Conservation (phyloP, 2,113 vertebrate species). For the Pavo muticus region DNA sequence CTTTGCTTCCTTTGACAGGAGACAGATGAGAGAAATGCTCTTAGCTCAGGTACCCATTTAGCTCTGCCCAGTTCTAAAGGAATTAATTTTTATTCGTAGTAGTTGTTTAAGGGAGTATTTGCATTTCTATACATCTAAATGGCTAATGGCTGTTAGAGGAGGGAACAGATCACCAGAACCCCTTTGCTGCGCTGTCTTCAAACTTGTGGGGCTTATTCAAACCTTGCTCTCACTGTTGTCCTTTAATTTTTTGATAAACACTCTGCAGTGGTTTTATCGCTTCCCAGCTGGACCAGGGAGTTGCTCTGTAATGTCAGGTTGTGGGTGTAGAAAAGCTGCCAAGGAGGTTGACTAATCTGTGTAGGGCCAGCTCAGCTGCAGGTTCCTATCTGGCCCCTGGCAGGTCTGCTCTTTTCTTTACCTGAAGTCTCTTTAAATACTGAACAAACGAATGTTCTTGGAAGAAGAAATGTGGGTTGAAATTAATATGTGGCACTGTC, state of each 20-base stretch:
- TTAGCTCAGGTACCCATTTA: not conserved
- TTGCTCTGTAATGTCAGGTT: not conserved
- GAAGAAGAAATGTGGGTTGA: not conserved
- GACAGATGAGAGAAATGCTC: not conserved
- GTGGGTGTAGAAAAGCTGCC: not conserved
- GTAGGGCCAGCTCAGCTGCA: not conserved
- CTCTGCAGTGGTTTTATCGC: not conserved
- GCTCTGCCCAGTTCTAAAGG: not conserved
- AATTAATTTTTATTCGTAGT: not conserved
- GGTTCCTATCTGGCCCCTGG: not conserved
- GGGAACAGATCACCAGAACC: not conserved
- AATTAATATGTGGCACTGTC: rapidly evolving
- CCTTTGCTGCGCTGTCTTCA: not conserved
- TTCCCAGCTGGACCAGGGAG: not conserved
- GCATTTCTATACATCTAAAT: not conserved
- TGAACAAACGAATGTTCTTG: rapidly evolving
- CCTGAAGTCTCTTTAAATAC: not conserved
- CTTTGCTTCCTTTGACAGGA: not conserved
- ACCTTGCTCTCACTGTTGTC: not conserved
- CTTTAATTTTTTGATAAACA: not conserved
- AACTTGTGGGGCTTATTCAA: not conserved
- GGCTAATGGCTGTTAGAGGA: not conserved
- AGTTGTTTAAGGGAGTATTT: not conserved
- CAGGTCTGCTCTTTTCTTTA: not conserved
- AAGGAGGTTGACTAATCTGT: not conserved